Evolutionary conservation across 2,113 vertebrate genomes (phyloP).

Genomic region (Hyperoodon ampullatus): DNA sequence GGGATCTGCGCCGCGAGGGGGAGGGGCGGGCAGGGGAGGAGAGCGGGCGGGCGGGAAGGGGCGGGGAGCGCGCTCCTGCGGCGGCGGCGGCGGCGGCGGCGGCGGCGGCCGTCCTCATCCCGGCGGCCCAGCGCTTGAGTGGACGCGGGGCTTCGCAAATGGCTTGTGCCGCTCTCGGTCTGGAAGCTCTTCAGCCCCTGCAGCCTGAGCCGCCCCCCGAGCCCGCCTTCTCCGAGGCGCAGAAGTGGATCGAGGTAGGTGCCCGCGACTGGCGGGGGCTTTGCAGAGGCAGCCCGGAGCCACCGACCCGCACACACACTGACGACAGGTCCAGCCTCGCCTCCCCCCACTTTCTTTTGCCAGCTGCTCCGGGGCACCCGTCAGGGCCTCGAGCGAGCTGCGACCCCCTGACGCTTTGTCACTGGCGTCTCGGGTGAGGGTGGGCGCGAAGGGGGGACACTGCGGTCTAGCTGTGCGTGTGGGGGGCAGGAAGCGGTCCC

Average conservation of each 20-base stretch:
- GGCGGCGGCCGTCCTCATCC: slow-evolving; percentile 77
- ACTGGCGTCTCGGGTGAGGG: background rate
- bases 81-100: slow-evolving; percentile 50
- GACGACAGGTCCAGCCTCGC: background rate
- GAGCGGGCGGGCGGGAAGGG: slow-evolving; percentile 66
- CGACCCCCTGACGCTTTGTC: background rate
- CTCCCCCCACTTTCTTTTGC: background rate
- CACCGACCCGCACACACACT: background rate
- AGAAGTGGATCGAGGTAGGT: slow-evolving; percentile 96
- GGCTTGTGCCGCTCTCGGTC: slow-evolving; percentile 89
- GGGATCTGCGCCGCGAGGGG: slow-evolving; percentile 57
- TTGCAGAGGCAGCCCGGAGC: background rate
- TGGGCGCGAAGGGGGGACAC: background rate
- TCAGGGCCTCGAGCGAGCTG: background rate
- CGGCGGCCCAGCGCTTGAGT: slow-evolving; percentile 68
- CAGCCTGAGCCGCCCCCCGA: slow-evolving; percentile 86
- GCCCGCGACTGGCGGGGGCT: slow-evolving; percentile 18
- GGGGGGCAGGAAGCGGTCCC: background rate
- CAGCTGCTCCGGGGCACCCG: background rate
- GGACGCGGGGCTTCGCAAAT: slow-evolving; percentile 85
- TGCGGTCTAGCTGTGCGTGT: slow-evolving; percentile 8
- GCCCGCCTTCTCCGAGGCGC: slow-evolving; percentile 92
- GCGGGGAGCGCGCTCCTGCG: slow-evolving; percentile 73
- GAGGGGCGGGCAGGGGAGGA: background rate
- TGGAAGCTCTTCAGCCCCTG: slow-evolving; percentile 84